These are phyloP conservation scores for Ranitomeya imitator DNA, from an alignment of 2,113 vertebrate species.

Conservation along the genomic window DNA sequence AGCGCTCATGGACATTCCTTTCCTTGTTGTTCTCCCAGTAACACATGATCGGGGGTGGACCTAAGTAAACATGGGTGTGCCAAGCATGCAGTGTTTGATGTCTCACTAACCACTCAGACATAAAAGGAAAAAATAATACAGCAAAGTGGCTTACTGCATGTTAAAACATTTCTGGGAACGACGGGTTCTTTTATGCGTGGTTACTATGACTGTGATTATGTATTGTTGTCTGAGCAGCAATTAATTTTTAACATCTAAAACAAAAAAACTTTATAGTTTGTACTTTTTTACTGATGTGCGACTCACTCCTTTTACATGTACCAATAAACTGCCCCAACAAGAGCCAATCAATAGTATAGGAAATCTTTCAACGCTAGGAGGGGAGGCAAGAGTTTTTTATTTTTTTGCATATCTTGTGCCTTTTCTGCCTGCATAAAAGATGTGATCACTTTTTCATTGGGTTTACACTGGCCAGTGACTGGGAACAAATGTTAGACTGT, in stretches of 20 bases:
- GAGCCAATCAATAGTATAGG: too few species aligned
- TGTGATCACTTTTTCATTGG: too few species aligned
- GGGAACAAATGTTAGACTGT: too few species aligned
- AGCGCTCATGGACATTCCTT: conserved; percentile 15
- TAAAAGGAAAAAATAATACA: background rate
- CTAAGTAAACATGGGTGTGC: conserved; percentile 39
- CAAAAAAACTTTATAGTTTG: background rate
- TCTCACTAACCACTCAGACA: conserved; percentile 16
- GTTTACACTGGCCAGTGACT: too few species aligned
- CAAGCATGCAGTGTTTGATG: conserved; percentile 7
- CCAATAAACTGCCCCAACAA: too few species aligned
- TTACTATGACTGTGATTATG: background rate
- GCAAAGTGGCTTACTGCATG: background rate
- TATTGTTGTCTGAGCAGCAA: background rate
- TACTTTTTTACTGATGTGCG: too few species aligned
- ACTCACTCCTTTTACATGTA: too few species aligned
- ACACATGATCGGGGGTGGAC: conserved; percentile 33
- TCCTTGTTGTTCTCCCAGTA: conserved; percentile 25
- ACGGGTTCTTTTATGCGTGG: background rate
- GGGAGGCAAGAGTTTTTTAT: too few species aligned
- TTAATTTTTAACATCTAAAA: background rate
- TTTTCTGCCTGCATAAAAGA: too few species aligned
- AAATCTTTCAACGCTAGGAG: too few species aligned
- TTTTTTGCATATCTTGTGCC: too few species aligned
- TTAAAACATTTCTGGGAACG: background rate